Percentiles rank a stretch among this genome's conserved stretches.
Evolutionary conservation across 2,888 invertebrate species (phyloP).

Genomic region (Lissocephala sabroskyi): DNA sequence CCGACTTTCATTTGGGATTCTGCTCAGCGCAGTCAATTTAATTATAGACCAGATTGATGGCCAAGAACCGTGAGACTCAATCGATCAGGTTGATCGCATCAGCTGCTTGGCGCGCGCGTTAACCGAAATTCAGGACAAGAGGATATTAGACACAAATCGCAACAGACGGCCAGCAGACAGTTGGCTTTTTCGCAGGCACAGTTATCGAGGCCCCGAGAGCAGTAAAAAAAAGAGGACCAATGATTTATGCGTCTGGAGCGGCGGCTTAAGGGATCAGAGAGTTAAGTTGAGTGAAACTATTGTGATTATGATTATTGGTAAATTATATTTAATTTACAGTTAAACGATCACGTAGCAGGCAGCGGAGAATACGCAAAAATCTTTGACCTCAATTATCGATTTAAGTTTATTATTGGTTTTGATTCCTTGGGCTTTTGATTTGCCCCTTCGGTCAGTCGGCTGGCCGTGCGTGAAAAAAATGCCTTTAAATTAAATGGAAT

Average conservation of each 20-base stretch:
- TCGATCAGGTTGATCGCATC: constrained; percentile 4
- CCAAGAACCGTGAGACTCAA: background rate
- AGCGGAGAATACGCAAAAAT: constrained; percentile 40
- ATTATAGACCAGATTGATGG: too few species aligned
- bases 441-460: constrained; percentile 5
- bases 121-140: background rate
- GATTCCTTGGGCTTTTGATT: constrained; percentile 49
- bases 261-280: constrained; percentile 37
- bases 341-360: constrained; percentile 67
- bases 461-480: constrained; percentile 28
- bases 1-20: too few species aligned
- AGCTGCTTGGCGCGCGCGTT: constrained; percentile 1
- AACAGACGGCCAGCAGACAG: constrained; percentile 8
- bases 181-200: constrained; percentile 38
- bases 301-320: constrained; percentile 70
- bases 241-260: constrained; percentile 62
- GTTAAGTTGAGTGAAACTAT: constrained; percentile 39
- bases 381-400: constrained; percentile 72
- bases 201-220: constrained; percentile 51
- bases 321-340: constrained; percentile 71
- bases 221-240: constrained; percentile 17
- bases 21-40: too few species aligned
- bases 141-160: background rate
- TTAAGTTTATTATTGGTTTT: constrained; percentile 73
- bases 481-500: constrained; percentile 62